These are phyloP conservation scores for Dendrolimus kikuchii DNA, from an alignment of 1,140 invertebrate genomes.

Conservation along the genomic window DNA sequence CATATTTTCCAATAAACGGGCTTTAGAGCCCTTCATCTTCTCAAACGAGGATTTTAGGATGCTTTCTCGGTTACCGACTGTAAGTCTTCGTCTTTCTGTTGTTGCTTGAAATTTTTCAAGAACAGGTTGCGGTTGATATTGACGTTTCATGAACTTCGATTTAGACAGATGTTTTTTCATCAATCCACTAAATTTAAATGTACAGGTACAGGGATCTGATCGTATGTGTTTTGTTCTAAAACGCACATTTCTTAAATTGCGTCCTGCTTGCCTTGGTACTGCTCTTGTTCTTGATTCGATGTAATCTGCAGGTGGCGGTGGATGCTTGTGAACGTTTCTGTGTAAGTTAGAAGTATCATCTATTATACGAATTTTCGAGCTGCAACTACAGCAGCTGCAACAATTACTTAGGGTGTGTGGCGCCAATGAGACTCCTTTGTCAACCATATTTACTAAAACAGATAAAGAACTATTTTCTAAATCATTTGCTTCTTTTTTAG, in stretches of 20 bases:
- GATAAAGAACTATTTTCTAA: constrained; percentile 24
- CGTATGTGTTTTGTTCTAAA: constrained; percentile 35
- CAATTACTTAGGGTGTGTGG: constrained; percentile 28
- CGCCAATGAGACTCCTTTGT: constrained; percentile 25
- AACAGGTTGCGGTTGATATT: constrained; percentile 4
- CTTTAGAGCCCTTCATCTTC: too few species aligned
- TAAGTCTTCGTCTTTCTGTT: too few species aligned
- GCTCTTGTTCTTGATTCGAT: constrained; percentile 10
- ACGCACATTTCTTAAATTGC: constrained; percentile 13
- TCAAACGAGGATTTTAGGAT: too few species aligned
- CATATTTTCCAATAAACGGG: too few species aligned
- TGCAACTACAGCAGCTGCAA: constrained; percentile 38
- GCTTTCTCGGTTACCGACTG: too few species aligned
- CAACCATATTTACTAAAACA: constrained; percentile 28
- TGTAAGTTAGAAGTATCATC: neutral
- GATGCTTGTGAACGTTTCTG: constrained; percentile 10
- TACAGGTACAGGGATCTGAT: constrained; percentile 44
- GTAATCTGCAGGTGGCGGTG: neutral
- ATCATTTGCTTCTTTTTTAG: constrained; percentile 8
- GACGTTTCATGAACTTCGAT: constrained; percentile 10
- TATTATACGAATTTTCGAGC: constrained; percentile 6
- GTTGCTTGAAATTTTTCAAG: constrained; percentile 5
- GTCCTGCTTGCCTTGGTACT: constrained; percentile 5
- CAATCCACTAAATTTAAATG: constrained; percentile 23
- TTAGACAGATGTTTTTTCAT: constrained; percentile 20